Conservation (phyloP, 2,797 vertebrate genomes). For the Heteromormyrus szaboi region DNA sequence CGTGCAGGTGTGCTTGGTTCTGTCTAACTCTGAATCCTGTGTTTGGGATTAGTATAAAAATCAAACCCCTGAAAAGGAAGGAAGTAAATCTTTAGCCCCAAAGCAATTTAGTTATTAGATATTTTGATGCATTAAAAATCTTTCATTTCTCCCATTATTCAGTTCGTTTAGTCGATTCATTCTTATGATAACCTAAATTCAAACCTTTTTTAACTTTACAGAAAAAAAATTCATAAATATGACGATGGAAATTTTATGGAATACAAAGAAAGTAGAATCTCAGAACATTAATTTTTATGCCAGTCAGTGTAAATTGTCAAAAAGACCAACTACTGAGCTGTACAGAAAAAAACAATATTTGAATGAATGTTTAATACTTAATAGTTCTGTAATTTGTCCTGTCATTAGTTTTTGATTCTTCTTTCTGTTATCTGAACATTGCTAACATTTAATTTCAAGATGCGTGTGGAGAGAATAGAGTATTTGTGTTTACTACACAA, state of each 20-base stretch:
- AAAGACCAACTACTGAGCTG: neutral
- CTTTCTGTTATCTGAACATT: neutral
- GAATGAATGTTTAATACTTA: neutral
- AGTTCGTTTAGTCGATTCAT: neutral
- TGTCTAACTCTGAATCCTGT: neutral
- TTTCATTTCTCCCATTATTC: neutral
- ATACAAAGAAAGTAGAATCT: neutral
- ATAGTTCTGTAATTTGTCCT: neutral
- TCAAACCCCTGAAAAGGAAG: neutral
- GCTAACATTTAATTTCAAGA: neutral
- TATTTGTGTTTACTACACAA: neutral
- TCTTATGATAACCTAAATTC: neutral
- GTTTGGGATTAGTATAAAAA: neutral
- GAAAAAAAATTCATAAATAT: neutral
- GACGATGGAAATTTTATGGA: neutral
- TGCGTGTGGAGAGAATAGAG: neutral
- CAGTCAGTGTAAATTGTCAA: neutral
- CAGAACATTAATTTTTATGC: neutral
- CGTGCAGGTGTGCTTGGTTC: neutral
- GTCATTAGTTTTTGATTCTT: neutral
- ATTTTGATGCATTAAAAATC: neutral
- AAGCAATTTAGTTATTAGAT: neutral
- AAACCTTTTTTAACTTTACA: neutral
- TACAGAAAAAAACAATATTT: neutral
- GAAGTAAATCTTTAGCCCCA: neutral